Evolutionary conservation across 2,888 invertebrate genomes (phyloP).

Genomic region (Aporophyla nigra): DNA sequence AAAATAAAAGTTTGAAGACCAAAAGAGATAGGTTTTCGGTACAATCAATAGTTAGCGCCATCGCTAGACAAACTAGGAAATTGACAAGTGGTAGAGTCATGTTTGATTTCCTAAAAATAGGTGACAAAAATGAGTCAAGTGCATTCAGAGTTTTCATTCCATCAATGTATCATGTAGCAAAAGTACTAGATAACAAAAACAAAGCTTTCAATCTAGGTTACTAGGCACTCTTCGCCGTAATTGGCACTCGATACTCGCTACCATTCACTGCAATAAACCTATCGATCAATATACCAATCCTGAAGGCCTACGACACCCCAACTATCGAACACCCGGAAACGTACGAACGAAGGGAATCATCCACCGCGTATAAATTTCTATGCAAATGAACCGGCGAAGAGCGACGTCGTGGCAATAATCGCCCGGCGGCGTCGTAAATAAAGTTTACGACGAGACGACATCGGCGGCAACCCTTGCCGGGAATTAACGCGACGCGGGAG

Average conservation of each 20-base stretch:
- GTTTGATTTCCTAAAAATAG: neutral
- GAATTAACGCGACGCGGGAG: slow-evolving; percentile 84
- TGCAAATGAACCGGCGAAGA: slow-evolving; percentile 86
- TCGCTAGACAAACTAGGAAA: neutral
- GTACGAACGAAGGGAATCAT: slow-evolving; percentile 75
- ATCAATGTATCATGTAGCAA: slow-evolving; percentile 1
- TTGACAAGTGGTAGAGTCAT: neutral
- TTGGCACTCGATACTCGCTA: slow-evolving; percentile 54
- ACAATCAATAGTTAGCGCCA: neutral
- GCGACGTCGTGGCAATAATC: slow-evolving; percentile 84
- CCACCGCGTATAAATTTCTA: slow-evolving; percentile 84
- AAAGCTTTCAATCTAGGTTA: slow-evolving; percentile 51
- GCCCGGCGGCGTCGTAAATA: slow-evolving; percentile 84
- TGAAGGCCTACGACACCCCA: slow-evolving; percentile 65
- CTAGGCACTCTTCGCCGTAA: slow-evolving; percentile 49
- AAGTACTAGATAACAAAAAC: slow-evolving; percentile 22
- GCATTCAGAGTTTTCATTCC: slow-evolving; percentile 16
- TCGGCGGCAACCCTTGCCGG: slow-evolving; percentile 77
- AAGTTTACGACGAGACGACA: slow-evolving; percentile 84
- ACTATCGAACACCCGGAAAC: slow-evolving; percentile 70
- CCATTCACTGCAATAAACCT: slow-evolving; percentile 39
- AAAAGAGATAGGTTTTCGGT: neutral
- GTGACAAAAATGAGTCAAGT: slow-evolving; percentile 24
- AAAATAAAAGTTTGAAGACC: neutral
- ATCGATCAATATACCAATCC: slow-evolving; percentile 59